phyloP scores from a whole-genome alignment of 2,888 invertebrate genomes.

The Oscheius sp. region DNA sequence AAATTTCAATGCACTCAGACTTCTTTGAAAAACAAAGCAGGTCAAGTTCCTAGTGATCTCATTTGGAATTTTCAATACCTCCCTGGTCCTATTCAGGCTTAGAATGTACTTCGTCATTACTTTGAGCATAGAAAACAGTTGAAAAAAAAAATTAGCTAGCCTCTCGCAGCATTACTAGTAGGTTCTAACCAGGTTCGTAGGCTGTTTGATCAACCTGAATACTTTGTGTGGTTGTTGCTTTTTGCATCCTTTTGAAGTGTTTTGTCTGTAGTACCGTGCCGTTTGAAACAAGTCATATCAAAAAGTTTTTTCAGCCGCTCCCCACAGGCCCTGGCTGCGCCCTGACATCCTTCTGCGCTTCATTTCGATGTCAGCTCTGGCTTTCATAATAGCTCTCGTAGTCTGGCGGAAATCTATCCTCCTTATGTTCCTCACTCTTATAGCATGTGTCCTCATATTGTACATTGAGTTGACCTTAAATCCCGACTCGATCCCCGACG shows the following conservation, averaged over 20 bases:
- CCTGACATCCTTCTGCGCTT: slow-evolving; percentile 62
- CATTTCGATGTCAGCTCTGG: slow-evolving; percentile 60
- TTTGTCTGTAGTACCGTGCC: background rate
- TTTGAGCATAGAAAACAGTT: no score
- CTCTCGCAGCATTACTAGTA: no score
- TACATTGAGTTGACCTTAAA: slow-evolving; percentile 61
- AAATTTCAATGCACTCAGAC: no score
- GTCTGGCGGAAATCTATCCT: slow-evolving; percentile 54
- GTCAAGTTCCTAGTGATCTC: no score
- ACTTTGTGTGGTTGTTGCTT: no score
- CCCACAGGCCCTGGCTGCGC: slow-evolving; percentile 46
- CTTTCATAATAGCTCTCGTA: slow-evolving; percentile 61
- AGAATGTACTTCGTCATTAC: no score
- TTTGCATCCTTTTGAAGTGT: background rate
- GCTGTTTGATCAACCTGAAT: no score
- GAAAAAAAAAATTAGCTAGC: no score
- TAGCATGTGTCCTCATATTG: slow-evolving; percentile 50
- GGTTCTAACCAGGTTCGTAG: no score
- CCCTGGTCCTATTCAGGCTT: no score
- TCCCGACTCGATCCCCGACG: slow-evolving; percentile 41
- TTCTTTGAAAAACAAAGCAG: no score
- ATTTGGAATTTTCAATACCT: no score
- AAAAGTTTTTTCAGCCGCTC: slow-evolving; percentile 53
- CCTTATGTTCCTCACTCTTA: slow-evolving; percentile 49
- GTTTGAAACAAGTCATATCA: background rate